A percentile compares a stretch with the other conserved stretches of the same genome.
phyloP scores from a whole-genome alignment of 2,888 invertebrate genomes.

The Panzeria rudis region DNA sequence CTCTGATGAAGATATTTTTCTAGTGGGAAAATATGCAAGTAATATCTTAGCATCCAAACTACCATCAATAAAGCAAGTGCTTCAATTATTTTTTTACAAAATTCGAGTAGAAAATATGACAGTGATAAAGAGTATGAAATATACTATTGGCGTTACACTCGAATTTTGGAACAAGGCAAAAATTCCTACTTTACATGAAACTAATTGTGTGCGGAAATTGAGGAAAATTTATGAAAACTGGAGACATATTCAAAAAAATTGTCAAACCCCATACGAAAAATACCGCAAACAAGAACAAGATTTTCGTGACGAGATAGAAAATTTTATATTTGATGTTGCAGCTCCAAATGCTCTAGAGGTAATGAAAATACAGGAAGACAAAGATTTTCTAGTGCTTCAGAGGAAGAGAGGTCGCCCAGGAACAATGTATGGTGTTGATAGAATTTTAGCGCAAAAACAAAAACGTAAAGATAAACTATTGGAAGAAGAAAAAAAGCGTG shows the following conservation, averaged over 20 bases:
- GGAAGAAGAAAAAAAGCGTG: conserved; percentile 43
- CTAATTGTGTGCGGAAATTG: no score
- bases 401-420: conserved; percentile 40
- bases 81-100: no score
- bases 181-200: no score
- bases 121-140: no score
- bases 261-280: conserved; percentile 16
- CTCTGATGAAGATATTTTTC: conserved; percentile 25
- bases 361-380: no score
- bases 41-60: not conserved
- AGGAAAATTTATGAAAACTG: no score
- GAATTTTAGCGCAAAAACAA: not conserved
- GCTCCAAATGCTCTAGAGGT: conserved; percentile 41
- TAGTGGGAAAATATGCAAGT: conserved; percentile 13
- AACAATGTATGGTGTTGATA: conserved; percentile 24
- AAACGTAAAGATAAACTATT: conserved; percentile 35
- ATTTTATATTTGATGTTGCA: conserved; percentile 42
- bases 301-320: conserved; percentile 35
- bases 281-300: conserved; percentile 29
- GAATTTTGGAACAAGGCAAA: no score
- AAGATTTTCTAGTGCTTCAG: no score
- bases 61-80: not conserved
- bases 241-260: no score
- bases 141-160: no score
- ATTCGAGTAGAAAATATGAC: no score